These are phyloP conservation scores for Litoditis marina DNA, from an alignment of 2,888 invertebrate species.

Conservation along the genomic window DNA sequence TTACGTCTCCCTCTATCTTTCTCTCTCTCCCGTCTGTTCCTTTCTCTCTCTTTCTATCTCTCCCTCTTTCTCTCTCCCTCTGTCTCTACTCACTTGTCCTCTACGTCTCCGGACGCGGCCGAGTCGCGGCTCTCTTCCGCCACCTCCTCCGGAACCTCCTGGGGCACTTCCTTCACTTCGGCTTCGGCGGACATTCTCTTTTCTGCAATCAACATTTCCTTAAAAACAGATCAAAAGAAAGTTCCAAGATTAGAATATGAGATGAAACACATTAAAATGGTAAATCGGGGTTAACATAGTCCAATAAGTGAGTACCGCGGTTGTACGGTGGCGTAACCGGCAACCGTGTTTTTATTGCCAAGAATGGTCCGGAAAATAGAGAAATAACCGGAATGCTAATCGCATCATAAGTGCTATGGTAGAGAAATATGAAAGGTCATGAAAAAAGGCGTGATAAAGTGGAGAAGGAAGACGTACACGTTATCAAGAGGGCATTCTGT, in stretches of 20 bases:
- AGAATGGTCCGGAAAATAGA: no score
- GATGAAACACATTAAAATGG: neutral
- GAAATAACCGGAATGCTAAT: no score
- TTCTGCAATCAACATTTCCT: neutral
- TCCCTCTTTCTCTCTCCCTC: no score
- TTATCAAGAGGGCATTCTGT: no score
- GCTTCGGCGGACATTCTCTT: slow-evolving; percentile 17
- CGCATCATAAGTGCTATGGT: no score
- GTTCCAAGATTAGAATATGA: neutral
- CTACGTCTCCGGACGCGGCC: slow-evolving; percentile 12
- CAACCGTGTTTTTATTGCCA: no score
- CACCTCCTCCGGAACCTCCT: slow-evolving; percentile 14
- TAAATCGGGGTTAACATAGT: neutral
- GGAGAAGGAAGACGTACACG: no score
- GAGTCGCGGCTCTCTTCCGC: slow-evolving; percentile 21
- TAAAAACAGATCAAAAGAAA: neutral
- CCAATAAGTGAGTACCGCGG: neutral
- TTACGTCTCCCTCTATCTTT: slow-evolving; percentile 1
- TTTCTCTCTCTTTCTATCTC: neutral
- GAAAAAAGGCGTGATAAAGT: no score
- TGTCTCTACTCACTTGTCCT: neutral
- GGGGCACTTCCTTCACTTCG: slow-evolving; percentile 12
- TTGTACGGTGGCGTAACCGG: neutral
- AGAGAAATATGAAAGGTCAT: no score
- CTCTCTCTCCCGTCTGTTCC: no score